Evolutionary conservation across 2,888 invertebrate species (phyloP).

Genomic region (Cheilosia impressa): DNA sequence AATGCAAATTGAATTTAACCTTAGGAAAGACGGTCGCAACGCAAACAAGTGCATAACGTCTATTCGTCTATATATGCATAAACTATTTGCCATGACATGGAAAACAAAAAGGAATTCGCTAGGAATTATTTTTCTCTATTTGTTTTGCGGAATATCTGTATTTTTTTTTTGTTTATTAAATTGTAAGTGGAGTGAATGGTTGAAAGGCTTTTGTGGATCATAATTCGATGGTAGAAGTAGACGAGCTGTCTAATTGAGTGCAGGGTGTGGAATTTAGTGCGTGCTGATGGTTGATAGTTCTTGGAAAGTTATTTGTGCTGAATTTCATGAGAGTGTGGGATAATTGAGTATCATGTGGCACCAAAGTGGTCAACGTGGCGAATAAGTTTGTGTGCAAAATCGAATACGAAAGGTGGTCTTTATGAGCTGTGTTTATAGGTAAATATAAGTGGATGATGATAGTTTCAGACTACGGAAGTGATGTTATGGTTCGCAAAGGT

Average conservation of each 20-base stretch:
- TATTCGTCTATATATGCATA: conserved; percentile 26
- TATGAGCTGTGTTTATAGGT: conserved; percentile 20
- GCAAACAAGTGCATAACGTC: conserved; percentile 54
- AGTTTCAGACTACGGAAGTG: neutral
- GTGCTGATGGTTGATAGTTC: conserved; percentile 4
- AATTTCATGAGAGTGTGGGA: neutral
- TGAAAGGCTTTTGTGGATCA: conserved; percentile 34
- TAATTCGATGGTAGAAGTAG: conserved; percentile 37
- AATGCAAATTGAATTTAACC: conserved; percentile 70
- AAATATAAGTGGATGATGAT: neutral
- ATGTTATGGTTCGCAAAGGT: neutral
- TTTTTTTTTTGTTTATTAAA: conserved; percentile 31
- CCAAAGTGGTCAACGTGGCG: conserved; percentile 15
- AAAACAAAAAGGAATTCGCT: conserved; percentile 44
- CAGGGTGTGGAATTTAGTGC: conserved; percentile 24
- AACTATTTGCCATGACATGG: conserved; percentile 66
- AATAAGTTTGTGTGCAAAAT: conserved; percentile 12
- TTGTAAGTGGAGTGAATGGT: neutral
- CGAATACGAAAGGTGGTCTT: neutral
- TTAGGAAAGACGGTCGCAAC: conserved; percentile 49
- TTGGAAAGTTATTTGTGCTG: conserved; percentile 10
- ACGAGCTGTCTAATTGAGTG: conserved; percentile 42
- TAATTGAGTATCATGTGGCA: neutral
- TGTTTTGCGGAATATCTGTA: neutral
- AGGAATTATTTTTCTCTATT: conserved; percentile 29